Conservation (phyloP, 2,888 invertebrate species). For the Rhogogaster chlorosoma region DNA sequence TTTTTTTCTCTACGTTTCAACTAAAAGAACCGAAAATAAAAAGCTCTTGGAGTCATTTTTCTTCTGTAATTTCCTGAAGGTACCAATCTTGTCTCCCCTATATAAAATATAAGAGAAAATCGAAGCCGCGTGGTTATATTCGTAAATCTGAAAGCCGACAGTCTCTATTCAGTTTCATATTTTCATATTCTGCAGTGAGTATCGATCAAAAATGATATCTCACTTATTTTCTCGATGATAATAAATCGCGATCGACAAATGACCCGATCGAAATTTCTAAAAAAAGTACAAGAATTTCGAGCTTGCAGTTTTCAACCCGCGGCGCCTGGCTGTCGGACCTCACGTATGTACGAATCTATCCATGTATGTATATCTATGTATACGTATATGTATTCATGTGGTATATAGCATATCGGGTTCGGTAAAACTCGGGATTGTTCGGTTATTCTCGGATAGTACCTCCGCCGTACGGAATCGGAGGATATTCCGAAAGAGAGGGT, state of each 20-base stretch:
- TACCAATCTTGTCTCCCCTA: too few relatives aligned
- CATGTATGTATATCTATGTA: neutral
- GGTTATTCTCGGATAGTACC: slow-evolving; percentile 28
- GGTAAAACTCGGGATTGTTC: slow-evolving; percentile 8
- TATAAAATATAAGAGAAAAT: neutral
- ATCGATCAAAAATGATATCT: neutral
- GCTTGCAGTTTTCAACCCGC: neutral
- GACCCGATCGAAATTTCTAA: neutral
- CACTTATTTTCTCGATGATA: neutral
- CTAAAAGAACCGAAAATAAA: too few relatives aligned
- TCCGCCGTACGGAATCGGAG: slow-evolving; percentile 38
- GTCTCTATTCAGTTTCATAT: neutral
- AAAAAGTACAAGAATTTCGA: neutral
- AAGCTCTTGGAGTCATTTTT: too few relatives aligned
- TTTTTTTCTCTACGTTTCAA: too few relatives aligned
- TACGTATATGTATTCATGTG: neutral
- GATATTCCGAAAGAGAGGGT: slow-evolving; percentile 45
- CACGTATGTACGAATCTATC: neutral
- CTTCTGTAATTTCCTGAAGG: too few relatives aligned
- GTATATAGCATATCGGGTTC: neutral
- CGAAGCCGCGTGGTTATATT: neutral
- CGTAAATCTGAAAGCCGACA: neutral
- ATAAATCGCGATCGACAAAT: neutral
- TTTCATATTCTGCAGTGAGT: neutral
- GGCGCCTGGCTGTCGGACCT: neutral